Evolutionary conservation across 2,797 vertebrate genomes (phyloP).

Genomic region (Enteromius treurensis): DNA sequence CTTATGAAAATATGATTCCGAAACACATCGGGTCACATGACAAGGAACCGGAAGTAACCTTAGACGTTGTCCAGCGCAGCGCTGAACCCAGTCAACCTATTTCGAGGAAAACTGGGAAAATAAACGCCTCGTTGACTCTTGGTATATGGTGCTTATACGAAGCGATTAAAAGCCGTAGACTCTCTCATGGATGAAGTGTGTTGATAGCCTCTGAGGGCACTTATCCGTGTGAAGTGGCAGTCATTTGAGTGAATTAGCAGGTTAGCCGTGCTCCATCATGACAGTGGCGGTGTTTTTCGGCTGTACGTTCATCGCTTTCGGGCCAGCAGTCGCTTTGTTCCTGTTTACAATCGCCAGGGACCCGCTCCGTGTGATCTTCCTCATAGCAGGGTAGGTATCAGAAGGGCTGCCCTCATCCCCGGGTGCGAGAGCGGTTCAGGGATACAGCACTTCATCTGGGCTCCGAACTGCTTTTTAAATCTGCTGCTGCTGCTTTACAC

Average conservation of each 20-base stretch:
- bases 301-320: conserved; percentile 83
- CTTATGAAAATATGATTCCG: background rate
- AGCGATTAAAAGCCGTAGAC: background rate
- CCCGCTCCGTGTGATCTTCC: conserved; percentile 83
- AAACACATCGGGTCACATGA: conserved; percentile 35
- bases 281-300: conserved; percentile 83
- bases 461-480: background rate
- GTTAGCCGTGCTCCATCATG: conserved; percentile 69
- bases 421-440: background rate
- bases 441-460: conserved; percentile 22
- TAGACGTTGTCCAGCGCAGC: background rate
- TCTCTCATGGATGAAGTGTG: conserved; percentile 5
- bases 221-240: conserved; percentile 13
- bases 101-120: conserved; percentile 21
- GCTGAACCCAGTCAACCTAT: background rate
- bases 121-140: background rate
- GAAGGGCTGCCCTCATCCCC: background rate
- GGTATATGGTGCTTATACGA: background rate
- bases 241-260: conserved; percentile 4
- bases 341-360: conserved; percentile 84
- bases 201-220: conserved; percentile 15
- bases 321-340: conserved; percentile 82
- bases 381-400: conserved; percentile 81
- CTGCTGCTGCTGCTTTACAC: background rate
- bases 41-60: conserved; percentile 36